Percentiles rank a stretch among this genome's conserved stretches.
Evolutionary conservation across 2,888 invertebrate genomes (phyloP).

Genomic region (Malachius bipustulatus): DNA sequence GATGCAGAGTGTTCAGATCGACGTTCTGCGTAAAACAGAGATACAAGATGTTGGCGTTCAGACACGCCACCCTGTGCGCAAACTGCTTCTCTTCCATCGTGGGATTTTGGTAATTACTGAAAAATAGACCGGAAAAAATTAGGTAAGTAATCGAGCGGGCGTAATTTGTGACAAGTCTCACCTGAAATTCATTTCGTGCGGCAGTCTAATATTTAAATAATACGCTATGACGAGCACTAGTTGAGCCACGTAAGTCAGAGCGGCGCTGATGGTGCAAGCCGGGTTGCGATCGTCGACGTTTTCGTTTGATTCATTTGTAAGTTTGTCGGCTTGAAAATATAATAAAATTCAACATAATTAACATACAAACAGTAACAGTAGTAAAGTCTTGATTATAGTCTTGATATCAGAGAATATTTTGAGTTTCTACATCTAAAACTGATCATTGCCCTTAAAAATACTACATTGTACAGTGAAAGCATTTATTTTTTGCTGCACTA

Average conservation of each 20-base stretch:
- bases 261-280: conserved; percentile 64
- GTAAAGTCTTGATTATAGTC: no score
- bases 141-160: no score
- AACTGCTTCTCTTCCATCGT: conserved; percentile 62
- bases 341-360: no score
- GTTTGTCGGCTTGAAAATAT: conserved; percentile 36
- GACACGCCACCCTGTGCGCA: conserved; percentile 57
- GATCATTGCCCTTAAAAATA: no score
- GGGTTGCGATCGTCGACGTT: conserved; percentile 41
- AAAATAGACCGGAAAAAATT: conserved; percentile 26
- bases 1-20: conserved; percentile 48
- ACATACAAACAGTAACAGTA: no score
- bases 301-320: neutral
- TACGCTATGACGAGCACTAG: conserved; percentile 70
- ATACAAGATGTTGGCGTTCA: conserved; percentile 70
- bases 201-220: conserved; percentile 71
- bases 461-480: no score
- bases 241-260: conserved; percentile 77
- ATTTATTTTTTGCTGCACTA: no score
- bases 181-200: conserved; percentile 60
- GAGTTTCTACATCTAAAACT: no score
- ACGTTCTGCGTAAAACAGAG: conserved; percentile 69
- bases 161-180: conserved; percentile 29
- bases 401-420: no score
- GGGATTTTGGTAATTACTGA: conserved; percentile 69